Base-by-base conservation (phyloP, 2,797 vertebrate species). In the Acanthornis magna region DNA sequence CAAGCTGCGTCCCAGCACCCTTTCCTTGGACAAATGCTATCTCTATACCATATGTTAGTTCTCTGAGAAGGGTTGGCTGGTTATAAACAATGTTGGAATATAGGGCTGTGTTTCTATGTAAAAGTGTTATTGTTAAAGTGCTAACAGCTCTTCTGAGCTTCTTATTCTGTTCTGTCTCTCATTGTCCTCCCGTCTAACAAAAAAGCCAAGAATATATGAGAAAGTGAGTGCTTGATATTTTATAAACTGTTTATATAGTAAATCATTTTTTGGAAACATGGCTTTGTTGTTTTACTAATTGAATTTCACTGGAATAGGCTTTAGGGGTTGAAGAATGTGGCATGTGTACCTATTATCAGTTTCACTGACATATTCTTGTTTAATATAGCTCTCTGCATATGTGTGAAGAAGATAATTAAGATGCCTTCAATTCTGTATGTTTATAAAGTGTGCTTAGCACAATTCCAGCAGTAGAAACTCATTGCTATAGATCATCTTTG, bases 181-280 rank as follows among this genome's bases (percentile, higher is more conserved):
- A 57, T 88, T 90, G 38, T 88, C 20, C 36, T 57, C 29, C 40
- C 16, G 10, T 67, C 66, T 73, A 67, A 60, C 62, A 78, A 45
- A 71, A 73, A 63, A 62, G 27, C 23, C 29, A 15, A 58, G 47
- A 32, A 21, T n/a, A 11, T 47, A 43, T 40, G 83, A 67, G 63
- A 90, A 90, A 95, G 53, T 12, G 50, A 79, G 84, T 85, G 75
- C 45, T 85, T 92, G 62, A 78, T 88, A 71, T 67, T 63, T 73
- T 77, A 51, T 84, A 71, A 93, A 83, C 53, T 81, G 76, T 94
- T 94, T 91, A 73, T 73, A 29, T 30, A 72, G 66, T 74, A 95
- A 65, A 86, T 95, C 75, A 38, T 79, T 36, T 45, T 10, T 40
- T 66, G 48, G 45, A 78, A 76, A 71, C 26, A 5, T n/a, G 42